Percentiles rank a stretch among this genome's conserved stretches.
Conservation (phyloP, 2,113 vertebrate genomes). For the Oreochromis spilurus region DNA sequence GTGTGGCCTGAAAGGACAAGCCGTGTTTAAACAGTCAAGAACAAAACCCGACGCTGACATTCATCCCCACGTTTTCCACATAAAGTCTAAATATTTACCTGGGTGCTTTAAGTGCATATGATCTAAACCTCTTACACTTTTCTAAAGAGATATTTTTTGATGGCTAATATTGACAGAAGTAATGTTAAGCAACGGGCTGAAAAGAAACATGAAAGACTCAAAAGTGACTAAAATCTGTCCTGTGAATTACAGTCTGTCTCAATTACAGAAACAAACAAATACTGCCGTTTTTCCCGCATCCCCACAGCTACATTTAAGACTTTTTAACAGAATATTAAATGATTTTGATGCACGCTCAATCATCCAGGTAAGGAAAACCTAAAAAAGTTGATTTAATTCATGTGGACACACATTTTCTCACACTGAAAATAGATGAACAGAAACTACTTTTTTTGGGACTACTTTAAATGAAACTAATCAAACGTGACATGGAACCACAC, state of each 20-base stretch:
- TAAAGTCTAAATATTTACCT: slow-evolving; percentile 51
- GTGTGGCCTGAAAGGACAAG: slow-evolving; percentile 38
- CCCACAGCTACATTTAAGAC: background rate
- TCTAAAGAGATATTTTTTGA: background rate
- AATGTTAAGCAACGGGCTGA: background rate
- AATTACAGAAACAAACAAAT: background rate
- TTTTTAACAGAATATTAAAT: background rate
- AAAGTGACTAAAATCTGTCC: background rate
- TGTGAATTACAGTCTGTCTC: background rate
- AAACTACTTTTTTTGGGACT: accelerated
- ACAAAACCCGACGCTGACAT: slow-evolving; percentile 45
- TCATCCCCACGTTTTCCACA: slow-evolving; percentile 10
- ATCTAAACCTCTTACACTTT: background rate
- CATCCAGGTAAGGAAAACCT: background rate
- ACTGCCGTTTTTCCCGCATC: accelerated
- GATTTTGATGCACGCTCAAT: background rate
- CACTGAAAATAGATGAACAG: background rate
- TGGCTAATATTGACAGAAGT: background rate
- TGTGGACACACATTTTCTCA: accelerated
- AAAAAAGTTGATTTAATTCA: background rate
- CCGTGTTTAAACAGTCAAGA: slow-evolving; percentile 42
- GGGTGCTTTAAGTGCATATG: background rate
- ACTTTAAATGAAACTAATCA: background rate
- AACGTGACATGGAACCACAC: background rate
- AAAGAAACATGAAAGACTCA: background rate